Evolutionary conservation across 2,888 invertebrate genomes (phyloP), one percentile per base, ranked within the genome.

Genomic region (Minunthozetes semirufus): DNA sequence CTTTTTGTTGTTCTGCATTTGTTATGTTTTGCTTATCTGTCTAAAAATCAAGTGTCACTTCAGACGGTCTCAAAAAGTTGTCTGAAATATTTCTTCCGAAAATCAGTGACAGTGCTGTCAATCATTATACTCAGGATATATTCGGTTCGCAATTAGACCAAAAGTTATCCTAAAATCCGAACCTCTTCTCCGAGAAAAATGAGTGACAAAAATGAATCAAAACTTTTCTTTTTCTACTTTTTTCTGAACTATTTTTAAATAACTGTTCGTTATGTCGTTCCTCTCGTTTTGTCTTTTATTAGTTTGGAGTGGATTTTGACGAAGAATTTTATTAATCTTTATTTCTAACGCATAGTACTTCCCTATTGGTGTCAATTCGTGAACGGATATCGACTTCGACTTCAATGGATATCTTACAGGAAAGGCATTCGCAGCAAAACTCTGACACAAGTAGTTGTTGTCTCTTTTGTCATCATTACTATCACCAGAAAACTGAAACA

Each of bases 21-120:
- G 3, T 42, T 42, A 1, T 42, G 13, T 42, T 42, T 42, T 53
- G 53, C 22, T 25, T 59, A 19, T 50, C 19, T 59, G 27, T 25
- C 59, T 59, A 15, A 22, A 70, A 70, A 70, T 70, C 70, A 48
- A 70, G 70, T 48, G 25, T 48, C 70, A 48, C 70, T 70, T 70
- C 25, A 66, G 63, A 38, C 63, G 33, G 11, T 59, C 59, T 42
- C 53, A 53, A 53, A 50, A 53, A 66, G n/a, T 66, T 59, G 15
- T 27, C 11, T 15, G 6, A 11, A 59, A 59, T 59, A 59, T 29
- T 59, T 27, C 17, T 27, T 33, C 4, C 33, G 9, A 59, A 59
- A 59, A 13, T 27, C 25, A 1, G 13, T 59, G 59, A 59, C 59
- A 29, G 59, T 19, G 1, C 29, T 59, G 59, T 29, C 59, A 59